These are phyloP conservation scores for Pavo muticus DNA, from an alignment of 2,113 vertebrate species.

Conservation along the genomic window DNA sequence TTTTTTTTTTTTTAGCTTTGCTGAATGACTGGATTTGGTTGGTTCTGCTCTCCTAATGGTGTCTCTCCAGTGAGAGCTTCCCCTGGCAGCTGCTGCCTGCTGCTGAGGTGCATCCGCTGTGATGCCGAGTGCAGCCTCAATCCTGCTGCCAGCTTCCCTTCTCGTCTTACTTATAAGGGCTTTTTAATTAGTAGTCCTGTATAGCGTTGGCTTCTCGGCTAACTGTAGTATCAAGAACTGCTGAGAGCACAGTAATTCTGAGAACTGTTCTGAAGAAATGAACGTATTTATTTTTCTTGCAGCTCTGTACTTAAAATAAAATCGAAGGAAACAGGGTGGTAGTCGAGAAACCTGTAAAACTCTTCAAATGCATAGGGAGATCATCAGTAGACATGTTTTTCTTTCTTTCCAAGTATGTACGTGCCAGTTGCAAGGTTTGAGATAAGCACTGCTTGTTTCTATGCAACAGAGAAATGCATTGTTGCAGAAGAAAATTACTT, in stretches of 20 bases:
- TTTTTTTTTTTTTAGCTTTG: slow-evolving; percentile 17
- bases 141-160: neutral
- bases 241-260: neutral
- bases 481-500: neutral
- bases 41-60: neutral
- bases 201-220: neutral
- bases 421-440: neutral
- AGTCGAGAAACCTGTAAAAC: neutral
- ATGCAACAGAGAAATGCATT: neutral
- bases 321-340: neutral
- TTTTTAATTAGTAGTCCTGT: neutral
- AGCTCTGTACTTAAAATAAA: neutral
- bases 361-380: neutral
- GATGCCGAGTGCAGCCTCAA: neutral
- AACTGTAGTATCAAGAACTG: neutral
- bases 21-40: neutral
- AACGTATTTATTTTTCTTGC: neutral
- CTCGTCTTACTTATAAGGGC: neutral
- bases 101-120: neutral
- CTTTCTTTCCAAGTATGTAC: neutral
- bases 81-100: neutral
- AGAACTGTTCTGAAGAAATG: neutral
- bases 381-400: neutral
- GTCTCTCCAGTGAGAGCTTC: neutral
- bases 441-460: neutral